phyloP scores from a whole-genome alignment of 2,888 invertebrate genomes.

The Hololepta plana region DNA sequence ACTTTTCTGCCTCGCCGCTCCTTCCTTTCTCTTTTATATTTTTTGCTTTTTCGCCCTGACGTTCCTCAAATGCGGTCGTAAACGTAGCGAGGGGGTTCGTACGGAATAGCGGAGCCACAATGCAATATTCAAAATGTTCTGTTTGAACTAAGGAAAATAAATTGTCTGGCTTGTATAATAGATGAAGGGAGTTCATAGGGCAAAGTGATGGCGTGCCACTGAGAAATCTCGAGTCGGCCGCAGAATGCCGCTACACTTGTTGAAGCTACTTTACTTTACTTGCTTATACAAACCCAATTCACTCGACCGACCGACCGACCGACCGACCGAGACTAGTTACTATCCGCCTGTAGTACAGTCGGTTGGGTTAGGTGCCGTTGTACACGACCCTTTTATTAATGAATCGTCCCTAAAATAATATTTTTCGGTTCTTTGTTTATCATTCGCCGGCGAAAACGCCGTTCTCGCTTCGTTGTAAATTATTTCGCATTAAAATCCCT shows the following conservation, averaged over 20 bases:
- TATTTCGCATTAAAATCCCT: no score
- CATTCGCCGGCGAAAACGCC: no score
- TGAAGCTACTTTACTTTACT: constrained; percentile 17
- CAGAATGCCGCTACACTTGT: constrained; percentile 17
- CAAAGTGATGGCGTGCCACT: constrained; percentile 19
- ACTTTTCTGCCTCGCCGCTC: no score
- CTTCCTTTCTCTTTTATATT: no score
- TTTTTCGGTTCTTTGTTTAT: no score
- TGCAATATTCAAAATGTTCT: constrained; percentile 22
- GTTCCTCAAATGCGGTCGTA: constrained; percentile 11
- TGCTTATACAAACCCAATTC: constrained; percentile 12
- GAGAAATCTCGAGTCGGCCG: constrained; percentile 15
- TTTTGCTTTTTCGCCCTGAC: constrained; percentile 5
- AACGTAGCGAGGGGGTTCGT: constrained; percentile 9
- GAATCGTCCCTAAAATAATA: no score
- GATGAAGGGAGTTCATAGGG: constrained; percentile 20
- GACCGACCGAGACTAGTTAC: neutral
- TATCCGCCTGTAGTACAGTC: no score
- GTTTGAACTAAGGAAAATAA: constrained; percentile 24
- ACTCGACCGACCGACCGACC: constrained; percentile 7
- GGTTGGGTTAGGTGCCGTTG: no score
- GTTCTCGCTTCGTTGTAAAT: no score
- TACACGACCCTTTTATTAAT: no score
- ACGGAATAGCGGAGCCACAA: constrained; percentile 12
- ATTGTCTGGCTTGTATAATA: constrained; percentile 23